Base-by-base conservation (phyloP, 2,797 vertebrate species). In the Phoeniculus purpureus region DNA sequence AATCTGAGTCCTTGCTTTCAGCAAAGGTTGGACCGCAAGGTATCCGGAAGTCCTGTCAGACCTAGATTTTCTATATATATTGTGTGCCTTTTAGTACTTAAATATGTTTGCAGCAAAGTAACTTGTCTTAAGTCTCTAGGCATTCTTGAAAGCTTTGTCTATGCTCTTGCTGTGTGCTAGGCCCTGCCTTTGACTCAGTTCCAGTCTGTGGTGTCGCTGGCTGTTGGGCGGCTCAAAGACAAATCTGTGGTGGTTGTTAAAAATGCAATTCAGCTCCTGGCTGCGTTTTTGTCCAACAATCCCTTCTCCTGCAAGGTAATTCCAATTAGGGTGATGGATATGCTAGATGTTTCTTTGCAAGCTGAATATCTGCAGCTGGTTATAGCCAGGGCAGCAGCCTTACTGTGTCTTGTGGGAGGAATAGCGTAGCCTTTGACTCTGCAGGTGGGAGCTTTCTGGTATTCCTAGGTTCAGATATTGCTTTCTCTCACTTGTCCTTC, bases 291-390 rank as follows among this genome's bases (percentile, higher is more conserved):
- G 17, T 99, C 98, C 78, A 99, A 99, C 94, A 99, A 99, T 94
- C 99, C 99, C 25, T 99, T 99, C 94, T 99, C 98, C 94, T 98
- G 98, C 98, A 99, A 99, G 98, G 99, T 99, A 97, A 95, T 82
- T 71, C n/a, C 0, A 0, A 4, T 11, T 25, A 7, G 5, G 61
- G 1, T 22, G 59, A 16, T 55, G 32, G 16, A 11, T 70, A 4
- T 12, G 20, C 37, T 82, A 29, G 10, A 9, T 48, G 5, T 22
- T n/a, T 74, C 18, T 76, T n/a, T 78, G 55, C 56, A 50, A 32
- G n/a, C 8, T 80, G 25, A 66, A 2, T 75, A 56, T n/a, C 40
- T 78, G 48, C 52, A 43, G 51, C 7, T 26, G 56, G 47, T 26
- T 48, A 1, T 5, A 83, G 73, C 29, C 43, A 43, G n/a, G 34